Evolutionary conservation across 2,113 vertebrate genomes (phyloP), one percentile per base, ranked within the genome.

Genomic region (Varanus salvator): DNA sequence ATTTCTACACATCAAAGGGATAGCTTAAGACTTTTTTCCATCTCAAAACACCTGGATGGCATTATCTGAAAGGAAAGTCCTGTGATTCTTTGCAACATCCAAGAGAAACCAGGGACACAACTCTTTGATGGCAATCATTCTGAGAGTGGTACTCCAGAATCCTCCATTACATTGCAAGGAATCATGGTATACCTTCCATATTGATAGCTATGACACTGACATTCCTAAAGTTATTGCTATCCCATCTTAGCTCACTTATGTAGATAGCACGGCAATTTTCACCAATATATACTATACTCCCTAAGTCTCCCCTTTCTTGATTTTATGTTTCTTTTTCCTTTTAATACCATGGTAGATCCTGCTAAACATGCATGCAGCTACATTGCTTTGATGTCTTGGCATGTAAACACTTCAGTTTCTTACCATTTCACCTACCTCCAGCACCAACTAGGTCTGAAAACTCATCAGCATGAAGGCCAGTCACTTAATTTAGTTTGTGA

Each of bases 401-500:
- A 60, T 86, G 34, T 38, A 52, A 44, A 5, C 25, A 44, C 11
- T 86, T 84, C 64, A 72, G 25, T 23, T 64, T 44, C 34, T 77
- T 64, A 76, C 8, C 60, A 76, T 60, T 11, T 15, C 12, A 76
- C 54, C 34, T 14, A 31, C 4, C 44, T 44, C 21, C 54, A 75
- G 6, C 27, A 19, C 34, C 52, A 76, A n/a, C 52, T 29, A 57
- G 12, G n/a, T 52, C 12, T 76, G n/a, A 54, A 86, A 60, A 77
- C n/a, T 76, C 57, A 86, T 60, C 72, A 48, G 72, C 54, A 27
- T 76, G 52, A 86, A 86, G n/a, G 54, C 54, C 38, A 48, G 38
- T 48, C 14, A 76, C n/a, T 64, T 64, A 76, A 86, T 86, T 76
- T 44, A 64, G 74, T 86, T 57, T 86, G 54, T 71, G 27, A 85